These are phyloP conservation scores for Oxystoma pomonae DNA, from an alignment of 2,888 invertebrate species.

Conservation along the genomic window DNA sequence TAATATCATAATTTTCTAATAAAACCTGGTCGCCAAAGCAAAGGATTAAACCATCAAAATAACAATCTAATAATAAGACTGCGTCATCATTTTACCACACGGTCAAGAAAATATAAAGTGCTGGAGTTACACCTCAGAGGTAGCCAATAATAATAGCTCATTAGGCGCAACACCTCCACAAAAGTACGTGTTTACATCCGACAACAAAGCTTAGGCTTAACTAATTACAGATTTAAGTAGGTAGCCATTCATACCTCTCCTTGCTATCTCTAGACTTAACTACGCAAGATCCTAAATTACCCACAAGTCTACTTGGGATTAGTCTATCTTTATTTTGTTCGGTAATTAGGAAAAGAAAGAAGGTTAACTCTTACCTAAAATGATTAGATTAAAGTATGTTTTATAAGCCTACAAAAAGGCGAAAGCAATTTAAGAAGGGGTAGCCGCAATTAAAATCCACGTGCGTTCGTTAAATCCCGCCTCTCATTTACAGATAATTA, in stretches of 20 bases:
- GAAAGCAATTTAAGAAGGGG: not conserved
- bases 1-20: too few species aligned
- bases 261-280: not conserved
- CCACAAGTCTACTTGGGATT: not conserved
- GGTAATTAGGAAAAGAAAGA: too few species aligned
- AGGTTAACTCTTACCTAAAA: not conserved
- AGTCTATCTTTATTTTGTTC: not conserved
- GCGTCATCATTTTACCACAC: too few species aligned
- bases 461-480: not conserved
- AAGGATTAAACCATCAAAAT: too few species aligned
- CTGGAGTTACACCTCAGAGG: too few species aligned
- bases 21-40: too few species aligned
- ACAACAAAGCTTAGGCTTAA: not conserved
- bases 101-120: too few species aligned
- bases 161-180: not conserved
- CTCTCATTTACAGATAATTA: not conserved
- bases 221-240: not conserved
- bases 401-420: too few species aligned
- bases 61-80: too few species aligned
- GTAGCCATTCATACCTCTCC: not conserved
- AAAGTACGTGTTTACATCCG: not conserved
- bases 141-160: not conserved
- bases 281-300: not conserved
- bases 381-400: too few species aligned
- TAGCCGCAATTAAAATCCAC: not conserved